Conservation (phyloP, 2,797 vertebrate species). For the Carapus acus region DNA sequence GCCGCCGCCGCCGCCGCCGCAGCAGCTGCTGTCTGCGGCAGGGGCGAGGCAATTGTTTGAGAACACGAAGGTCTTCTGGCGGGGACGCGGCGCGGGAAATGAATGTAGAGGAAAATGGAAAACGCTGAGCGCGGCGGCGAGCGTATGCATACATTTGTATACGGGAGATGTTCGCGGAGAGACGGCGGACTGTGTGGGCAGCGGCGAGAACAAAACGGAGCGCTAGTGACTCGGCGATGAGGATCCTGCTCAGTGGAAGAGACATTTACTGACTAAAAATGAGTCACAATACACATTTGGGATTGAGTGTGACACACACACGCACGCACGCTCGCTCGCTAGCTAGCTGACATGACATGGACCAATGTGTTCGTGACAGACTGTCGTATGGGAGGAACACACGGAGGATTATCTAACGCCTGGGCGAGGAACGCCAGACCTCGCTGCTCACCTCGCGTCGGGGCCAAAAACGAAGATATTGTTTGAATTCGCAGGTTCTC, state of each 20-base stretch:
- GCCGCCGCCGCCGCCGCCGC: constrained; percentile 22
- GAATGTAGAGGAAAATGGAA: constrained; percentile 28
- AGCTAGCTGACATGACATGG: too few relatives aligned
- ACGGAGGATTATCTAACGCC: too few relatives aligned
- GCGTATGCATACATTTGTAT: constrained; percentile 14
- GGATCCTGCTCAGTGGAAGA: constrained; percentile 16
- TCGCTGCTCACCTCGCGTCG: not conserved
- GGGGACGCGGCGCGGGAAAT: not conserved
- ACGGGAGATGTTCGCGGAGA: constrained; percentile 42
- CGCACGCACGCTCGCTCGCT: too few relatives aligned
- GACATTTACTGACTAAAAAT: constrained; percentile 5
- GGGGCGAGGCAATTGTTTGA: constrained; percentile 28
- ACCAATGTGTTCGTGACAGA: too few relatives aligned
- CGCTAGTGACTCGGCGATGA: not conserved
- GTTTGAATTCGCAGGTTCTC: constrained; percentile 8
- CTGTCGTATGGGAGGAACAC: too few relatives aligned
- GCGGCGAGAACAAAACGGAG: constrained; percentile 15
- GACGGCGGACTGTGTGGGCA: constrained; percentile 24
- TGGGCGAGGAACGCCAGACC: too few relatives aligned
- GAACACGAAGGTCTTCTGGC: constrained; percentile 32
- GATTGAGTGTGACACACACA: too few relatives aligned
- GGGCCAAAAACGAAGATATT: not conserved
- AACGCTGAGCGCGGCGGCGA: constrained; percentile 31
- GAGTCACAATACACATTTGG: too few relatives aligned
- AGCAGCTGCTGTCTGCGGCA: constrained; percentile 18